Evolutionary conservation across 2,888 invertebrate species (phyloP).

Genomic region (Chesias legatella): DNA sequence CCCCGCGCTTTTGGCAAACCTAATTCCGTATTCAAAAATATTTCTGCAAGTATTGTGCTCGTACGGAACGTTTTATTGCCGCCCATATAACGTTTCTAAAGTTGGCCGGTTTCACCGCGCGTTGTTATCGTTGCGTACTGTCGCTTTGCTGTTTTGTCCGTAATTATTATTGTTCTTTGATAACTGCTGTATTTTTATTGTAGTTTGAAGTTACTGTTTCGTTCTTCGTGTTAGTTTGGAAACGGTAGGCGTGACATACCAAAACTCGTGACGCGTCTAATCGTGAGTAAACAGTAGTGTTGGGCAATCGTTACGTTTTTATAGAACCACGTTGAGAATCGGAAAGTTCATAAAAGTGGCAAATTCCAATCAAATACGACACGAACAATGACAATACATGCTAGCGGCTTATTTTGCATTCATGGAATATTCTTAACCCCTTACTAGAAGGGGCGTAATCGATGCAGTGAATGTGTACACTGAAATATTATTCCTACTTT

Average conservation of each 20-base stretch:
- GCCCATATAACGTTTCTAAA: slow-evolving; percentile 80
- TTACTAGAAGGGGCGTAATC: background rate
- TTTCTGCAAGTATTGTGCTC: slow-evolving; percentile 79
- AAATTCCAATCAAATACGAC: slow-evolving; percentile 62
- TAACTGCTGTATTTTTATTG: slow-evolving; percentile 53
- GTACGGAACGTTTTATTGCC: slow-evolving; percentile 77
- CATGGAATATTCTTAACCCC: slow-evolving; percentile 71
- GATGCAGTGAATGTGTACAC: no score
- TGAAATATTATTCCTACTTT: no score
- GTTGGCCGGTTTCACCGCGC: slow-evolving; percentile 70
- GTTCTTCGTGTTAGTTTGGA: slow-evolving; percentile 22
- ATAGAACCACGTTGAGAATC: slow-evolving; percentile 12
- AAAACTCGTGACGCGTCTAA: slow-evolving; percentile 18
- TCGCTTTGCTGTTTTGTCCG: slow-evolving; percentile 53
- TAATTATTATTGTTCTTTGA: slow-evolving; percentile 73
- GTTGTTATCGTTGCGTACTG: slow-evolving; percentile 43
- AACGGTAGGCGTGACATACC: slow-evolving; percentile 22
- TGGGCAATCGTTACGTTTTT: slow-evolving; percentile 10
- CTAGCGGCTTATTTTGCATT: slow-evolving; percentile 73
- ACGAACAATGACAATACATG: slow-evolving; percentile 61
- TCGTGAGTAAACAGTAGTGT: slow-evolving; percentile 20
- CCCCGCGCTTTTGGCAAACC: slow-evolving; percentile 79
- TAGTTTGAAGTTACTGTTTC: slow-evolving; percentile 28
- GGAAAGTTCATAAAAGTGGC: slow-evolving; percentile 33
- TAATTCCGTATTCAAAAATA: slow-evolving; percentile 81